A percentile compares a stretch with the other conserved stretches of the same genome.
Evolutionary conservation across 2,797 vertebrate genomes (phyloP).

Genomic region (Lepilemur septentrionalis): DNA sequence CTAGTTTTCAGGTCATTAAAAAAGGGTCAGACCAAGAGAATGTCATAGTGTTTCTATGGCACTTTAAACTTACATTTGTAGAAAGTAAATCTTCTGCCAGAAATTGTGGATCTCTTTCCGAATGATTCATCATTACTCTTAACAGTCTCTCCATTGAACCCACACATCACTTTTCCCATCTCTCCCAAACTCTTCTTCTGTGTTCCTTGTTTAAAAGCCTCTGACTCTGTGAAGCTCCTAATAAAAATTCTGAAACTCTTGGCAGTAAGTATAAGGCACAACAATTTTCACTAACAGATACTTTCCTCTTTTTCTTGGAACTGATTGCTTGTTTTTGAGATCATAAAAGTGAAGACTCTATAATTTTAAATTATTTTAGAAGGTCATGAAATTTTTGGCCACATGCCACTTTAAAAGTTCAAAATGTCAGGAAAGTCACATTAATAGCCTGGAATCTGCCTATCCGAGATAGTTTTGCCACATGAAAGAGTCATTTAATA

Average conservation of each 20-base stretch:
- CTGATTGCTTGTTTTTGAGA: background rate
- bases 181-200: background rate
- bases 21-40: background rate
- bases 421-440: background rate
- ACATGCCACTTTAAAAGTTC: background rate
- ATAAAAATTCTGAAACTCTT: slow-evolving; percentile 28
- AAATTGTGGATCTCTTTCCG: background rate
- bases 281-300: slow-evolving; percentile 33
- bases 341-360: background rate
- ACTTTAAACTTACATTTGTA: background rate
- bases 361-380: slow-evolving; percentile 29
- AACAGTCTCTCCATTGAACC: background rate
- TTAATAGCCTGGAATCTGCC: background rate
- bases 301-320: slow-evolving; percentile 18
- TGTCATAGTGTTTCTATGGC: background rate
- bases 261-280: slow-evolving; percentile 9
- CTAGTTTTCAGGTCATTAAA: background rate
- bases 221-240: background rate
- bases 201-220: background rate
- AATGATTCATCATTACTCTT: background rate
- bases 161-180: background rate
- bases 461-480: background rate
- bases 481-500: background rate
- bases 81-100: slow-evolving; percentile 11
- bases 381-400: background rate